Evolutionary conservation across 2,888 invertebrate genomes (phyloP), one percentile per base, ranked within the genome.

Genomic region (Carpatolechia fugitivella): DNA sequence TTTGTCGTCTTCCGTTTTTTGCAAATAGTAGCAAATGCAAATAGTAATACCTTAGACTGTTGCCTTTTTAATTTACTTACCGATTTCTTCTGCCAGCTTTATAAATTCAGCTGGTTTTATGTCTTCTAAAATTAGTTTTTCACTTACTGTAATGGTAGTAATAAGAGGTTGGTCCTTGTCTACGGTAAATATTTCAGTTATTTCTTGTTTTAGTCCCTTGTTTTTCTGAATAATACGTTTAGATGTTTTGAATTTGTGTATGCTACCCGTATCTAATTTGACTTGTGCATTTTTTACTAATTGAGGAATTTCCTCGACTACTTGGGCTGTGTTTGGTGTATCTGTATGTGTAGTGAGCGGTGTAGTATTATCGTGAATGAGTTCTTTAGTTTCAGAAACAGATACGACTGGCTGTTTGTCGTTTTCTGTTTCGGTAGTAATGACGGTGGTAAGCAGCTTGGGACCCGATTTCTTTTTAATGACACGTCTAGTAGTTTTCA

Each of bases 391-490:
- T 2, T 52, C 56, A 38, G 57, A 54, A n/a, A 61, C 58, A 0
- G 58, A 54, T 0, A 62, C 52, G 1, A 59, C 52, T 0, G 60
- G 60, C 38, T 54, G 57, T 60, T 72, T 60, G 53, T 65, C 63
- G 47, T 66, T 65, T 52, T 74, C 71, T 59, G 73, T 72, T 48
- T 71, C 70, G 36, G 84, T 84, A 1, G 58, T 60, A 5, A 80
- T 63, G 69, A 80, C 54, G 61, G 76, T 64, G 62, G 82, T 65
- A 65, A 80, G 69, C 59, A 83, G 60, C 56, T 73, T 76, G 41
- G 71, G 57, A 58, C 73, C 74, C 55, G 67, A 61, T 47, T 70
- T 73, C 59, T 71, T 74, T 58, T 73, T 75, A 38, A 76, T 72
- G 0, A 62, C 63, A 7, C 47, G 75, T 56, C 76, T 82, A 50